Percentiles rank a stretch among this genome's conserved stretches.
phyloP scores from a whole-genome alignment of 2,888 invertebrate species.

The Drosophila yooni region DNA sequence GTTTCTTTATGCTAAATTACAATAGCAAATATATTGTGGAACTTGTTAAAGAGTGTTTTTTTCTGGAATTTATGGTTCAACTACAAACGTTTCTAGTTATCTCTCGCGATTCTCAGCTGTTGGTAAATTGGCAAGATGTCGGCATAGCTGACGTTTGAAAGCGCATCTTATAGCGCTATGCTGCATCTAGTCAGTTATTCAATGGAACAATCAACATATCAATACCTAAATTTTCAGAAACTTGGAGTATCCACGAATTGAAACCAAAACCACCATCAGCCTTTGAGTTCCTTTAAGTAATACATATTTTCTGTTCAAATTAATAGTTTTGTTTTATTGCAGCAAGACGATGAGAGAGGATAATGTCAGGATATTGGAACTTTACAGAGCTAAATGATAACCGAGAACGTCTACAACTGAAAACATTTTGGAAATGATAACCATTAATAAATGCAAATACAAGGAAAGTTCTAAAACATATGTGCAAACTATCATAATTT shows the following conservation, averaged over 20 bases:
- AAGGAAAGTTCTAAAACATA: background rate
- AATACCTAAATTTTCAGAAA: background rate
- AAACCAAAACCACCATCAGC: too few species aligned
- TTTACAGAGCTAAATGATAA: background rate
- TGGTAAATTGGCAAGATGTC: constrained; percentile 86
- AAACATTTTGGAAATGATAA: background rate
- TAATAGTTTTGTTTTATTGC: constrained; percentile 7
- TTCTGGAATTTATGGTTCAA: constrained; percentile 20
- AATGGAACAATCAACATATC: constrained; percentile 79
- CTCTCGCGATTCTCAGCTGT: constrained; percentile 63
- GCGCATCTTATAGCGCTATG: constrained; percentile 83
- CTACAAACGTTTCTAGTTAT: constrained; percentile 13
- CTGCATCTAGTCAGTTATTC: constrained; percentile 86
- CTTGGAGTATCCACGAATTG: background rate
- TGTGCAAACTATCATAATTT: background rate
- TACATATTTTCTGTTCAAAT: background rate
- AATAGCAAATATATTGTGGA: constrained; percentile 27
- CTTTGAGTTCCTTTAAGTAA: background rate
- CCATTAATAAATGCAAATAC: background rate
- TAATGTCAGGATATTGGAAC: background rate
- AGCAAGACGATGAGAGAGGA: background rate
- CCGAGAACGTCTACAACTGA: background rate
- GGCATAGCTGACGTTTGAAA: constrained; percentile 85
- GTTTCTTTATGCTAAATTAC: constrained; percentile 40
- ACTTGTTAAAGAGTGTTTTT: constrained; percentile 20